Conservation (phyloP, 2,797 vertebrate species). For the Scolopax rusticola region DNA sequence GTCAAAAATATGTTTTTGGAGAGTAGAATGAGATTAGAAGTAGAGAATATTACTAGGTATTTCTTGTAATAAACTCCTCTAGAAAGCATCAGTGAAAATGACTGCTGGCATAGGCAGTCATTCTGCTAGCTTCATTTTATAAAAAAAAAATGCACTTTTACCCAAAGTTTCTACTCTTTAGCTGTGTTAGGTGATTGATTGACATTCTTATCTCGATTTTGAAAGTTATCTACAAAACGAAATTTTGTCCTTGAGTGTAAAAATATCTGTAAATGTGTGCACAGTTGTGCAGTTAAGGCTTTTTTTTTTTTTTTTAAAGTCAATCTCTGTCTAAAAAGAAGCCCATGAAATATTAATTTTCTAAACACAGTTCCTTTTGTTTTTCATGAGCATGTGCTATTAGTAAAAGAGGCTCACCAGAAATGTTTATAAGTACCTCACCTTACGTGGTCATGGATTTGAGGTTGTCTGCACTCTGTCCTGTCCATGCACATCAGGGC, state of each 20-base stretch:
- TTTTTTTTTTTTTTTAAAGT: neutral
- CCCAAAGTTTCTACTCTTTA: neutral
- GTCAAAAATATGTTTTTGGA: conserved; percentile 12
- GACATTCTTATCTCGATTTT: neutral
- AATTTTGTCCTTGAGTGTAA: neutral
- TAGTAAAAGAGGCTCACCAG: neutral
- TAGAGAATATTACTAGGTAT: conserved; percentile 3
- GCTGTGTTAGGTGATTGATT: neutral
- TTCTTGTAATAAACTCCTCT: neutral
- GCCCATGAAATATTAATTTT: neutral
- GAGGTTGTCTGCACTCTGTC: neutral
- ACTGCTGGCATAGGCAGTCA: neutral
- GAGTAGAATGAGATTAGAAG: neutral
- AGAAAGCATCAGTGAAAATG: conserved; percentile 7
- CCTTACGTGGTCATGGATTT: fast-evolving
- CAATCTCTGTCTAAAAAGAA: neutral
- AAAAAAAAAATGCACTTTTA: neutral
- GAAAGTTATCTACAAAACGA: neutral
- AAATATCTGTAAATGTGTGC: neutral
- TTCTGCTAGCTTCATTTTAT: neutral
- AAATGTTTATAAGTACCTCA: fast-evolving
- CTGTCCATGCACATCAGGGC: neutral
- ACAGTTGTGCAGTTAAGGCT: neutral
- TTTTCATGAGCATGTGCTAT: neutral
- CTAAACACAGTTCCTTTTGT: neutral